A percentile compares a stretch with the other conserved stretches of the same genome.
phyloP scores from a whole-genome alignment of 2,113 vertebrate genomes.

The Forbesichthys papilliferus region DNA sequence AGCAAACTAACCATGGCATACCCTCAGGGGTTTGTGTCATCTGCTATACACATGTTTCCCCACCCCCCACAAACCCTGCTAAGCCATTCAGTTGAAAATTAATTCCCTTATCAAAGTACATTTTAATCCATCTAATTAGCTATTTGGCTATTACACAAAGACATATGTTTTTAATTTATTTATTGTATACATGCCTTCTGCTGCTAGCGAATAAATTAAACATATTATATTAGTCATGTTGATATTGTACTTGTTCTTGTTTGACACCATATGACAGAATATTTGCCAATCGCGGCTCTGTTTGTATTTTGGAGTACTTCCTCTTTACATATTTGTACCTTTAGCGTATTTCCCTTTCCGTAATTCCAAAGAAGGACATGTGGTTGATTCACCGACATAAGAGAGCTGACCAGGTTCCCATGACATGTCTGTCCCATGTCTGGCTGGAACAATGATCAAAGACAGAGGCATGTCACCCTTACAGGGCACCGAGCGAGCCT shows the following conservation, averaged over 20 bases:
- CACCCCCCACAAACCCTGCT: constrained; percentile 46
- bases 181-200: constrained; percentile 50
- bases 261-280: background rate
- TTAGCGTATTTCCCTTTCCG: constrained; percentile 61
- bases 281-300: background rate
- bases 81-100: constrained; percentile 75
- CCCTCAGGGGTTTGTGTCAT: constrained; percentile 69
- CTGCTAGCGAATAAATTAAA: constrained; percentile 61
- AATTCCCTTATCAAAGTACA: constrained; percentile 67
- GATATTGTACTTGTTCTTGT: constrained; percentile 16
- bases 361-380: constrained; percentile 65
- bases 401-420: constrained; percentile 68
- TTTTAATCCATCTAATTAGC: constrained; percentile 77
- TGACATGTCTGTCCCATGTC: background rate
- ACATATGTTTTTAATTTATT: constrained; percentile 65
- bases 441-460: constrained; percentile 76
- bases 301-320: constrained; percentile 20
- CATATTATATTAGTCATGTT: constrained; percentile 25
- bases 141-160: constrained; percentile 65
- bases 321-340: constrained; percentile 52
- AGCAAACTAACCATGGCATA: constrained; percentile 68
- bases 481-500: constrained; percentile 59
- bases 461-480: constrained; percentile 49
- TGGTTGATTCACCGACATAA: constrained; percentile 62
- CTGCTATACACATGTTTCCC: constrained; percentile 59